Evolutionary conservation across 1,140 invertebrate genomes (phyloP), one percentile per base, ranked within the genome.

Genomic region (Bombus sylvicola): DNA sequence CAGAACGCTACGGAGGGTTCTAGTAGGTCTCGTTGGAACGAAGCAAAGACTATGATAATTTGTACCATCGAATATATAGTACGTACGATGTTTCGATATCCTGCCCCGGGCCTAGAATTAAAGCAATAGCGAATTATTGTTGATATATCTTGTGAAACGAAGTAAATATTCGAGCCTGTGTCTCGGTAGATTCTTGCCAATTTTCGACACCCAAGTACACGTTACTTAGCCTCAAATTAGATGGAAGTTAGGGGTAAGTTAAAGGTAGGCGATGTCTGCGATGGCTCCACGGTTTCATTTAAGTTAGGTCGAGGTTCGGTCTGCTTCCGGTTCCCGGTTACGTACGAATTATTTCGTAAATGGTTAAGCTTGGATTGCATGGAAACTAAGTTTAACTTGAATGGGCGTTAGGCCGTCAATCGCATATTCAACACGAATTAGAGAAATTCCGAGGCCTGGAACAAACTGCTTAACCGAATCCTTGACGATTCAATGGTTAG

Each of bases 281-380:
- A 31, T 31, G n/a, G 34, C 15, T 34, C 6, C n/a, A 41, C 6
- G 47, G 37, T 71, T 79, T 62, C 77, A 68, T 79, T 79, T 79
- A 79, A 79, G 77, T 79, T 79, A 47, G 41, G 25, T 39, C 3
- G 73, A 64, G 75, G 41, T 13, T 66, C 39, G 41, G 18, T 79
- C 41, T 25, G 22, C 37, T 34, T 8, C 39, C n/a, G 28, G 76
- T 31, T 37, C 37, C 25, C 62, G 62, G 34, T 34, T 66, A 79
- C 62, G 25, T 66, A 68, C 59, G 53, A 79, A 66, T 79, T 79
- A 79, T 79, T 79, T 62, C 28, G 62, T 79, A 47, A 79, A 79
- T 79, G 39, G 62, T 66, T 66, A 31, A 57, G 62, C 43, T 66
- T 66, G 43, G 15, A 66, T 43, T 43, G 28, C 41, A n/a, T 39